Conservation (phyloP, 64 coral and sea anemone genomes). For the Montipora sp. region DNA sequence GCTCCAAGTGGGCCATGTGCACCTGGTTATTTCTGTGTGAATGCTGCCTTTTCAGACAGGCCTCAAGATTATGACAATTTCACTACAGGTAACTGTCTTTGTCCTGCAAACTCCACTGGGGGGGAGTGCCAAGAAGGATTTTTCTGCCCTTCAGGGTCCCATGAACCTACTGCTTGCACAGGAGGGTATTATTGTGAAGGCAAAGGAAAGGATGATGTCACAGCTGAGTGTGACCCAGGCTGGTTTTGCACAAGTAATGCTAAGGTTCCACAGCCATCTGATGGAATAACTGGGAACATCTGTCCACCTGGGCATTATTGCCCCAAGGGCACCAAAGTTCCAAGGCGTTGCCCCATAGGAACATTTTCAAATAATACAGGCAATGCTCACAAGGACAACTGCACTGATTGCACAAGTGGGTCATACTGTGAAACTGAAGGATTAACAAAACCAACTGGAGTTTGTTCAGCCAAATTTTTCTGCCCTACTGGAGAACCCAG, state of each 20-base stretch:
- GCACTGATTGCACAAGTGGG: constrained; percentile 64
- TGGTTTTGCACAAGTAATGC: constrained; percentile 90
- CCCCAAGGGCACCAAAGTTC: constrained; percentile 62
- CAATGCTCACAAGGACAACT: constrained; percentile 64
- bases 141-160: constrained; percentile 86
- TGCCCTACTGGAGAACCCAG: constrained; percentile 71
- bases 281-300: constrained; percentile 90
- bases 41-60: constrained; percentile 75
- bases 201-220: constrained; percentile 75
- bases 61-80: constrained; percentile 95
- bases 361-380: constrained; percentile 97
- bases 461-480: constrained; percentile 85
- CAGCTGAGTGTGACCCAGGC: constrained; percentile 88
- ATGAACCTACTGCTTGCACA: constrained; percentile 78
- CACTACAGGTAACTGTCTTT: constrained; percentile 95
- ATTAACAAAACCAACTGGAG: constrained; percentile 73
- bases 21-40: constrained; percentile 88
- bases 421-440: constrained; percentile 80
- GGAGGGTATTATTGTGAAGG: constrained; percentile 90
- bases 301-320: constrained; percentile 92
- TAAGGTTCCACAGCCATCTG: constrained; percentile 61
- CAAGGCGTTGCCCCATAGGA: constrained; percentile 72
- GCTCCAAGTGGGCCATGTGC: constrained; percentile 85
- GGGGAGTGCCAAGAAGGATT: constrained; percentile 94
- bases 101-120: constrained; percentile 91